Base-by-base conservation (phyloP, 2,113 vertebrate species). In the Sakesphorus luctuosus region DNA sequence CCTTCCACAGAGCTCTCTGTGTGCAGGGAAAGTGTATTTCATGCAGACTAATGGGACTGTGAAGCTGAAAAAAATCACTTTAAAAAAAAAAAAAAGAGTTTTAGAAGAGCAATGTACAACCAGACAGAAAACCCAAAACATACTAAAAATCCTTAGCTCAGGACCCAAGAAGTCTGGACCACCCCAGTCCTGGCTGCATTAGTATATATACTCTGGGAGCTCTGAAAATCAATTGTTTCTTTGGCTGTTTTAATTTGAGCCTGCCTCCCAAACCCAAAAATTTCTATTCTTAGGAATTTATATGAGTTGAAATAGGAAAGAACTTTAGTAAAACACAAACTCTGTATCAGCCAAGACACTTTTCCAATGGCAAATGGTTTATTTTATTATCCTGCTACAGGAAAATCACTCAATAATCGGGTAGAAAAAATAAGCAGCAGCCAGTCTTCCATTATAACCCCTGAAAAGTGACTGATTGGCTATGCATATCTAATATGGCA, bases 41-140 rank as follows among this genome's bases (percentile, higher is more conserved):
- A 23, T 0, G 2, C 23, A 59, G 16, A 11, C 18, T 18, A 62
- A 85, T n/a, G 53, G 36, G 19, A 29, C 66, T 53, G 26, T 9
- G n/a, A n/a, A 49, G 19, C 24, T 47, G 47, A 75, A 84, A 68
- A 80, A 82, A 65, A 15, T 35, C 33, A 38, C 0, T 0, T 0
- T 11, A 46, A 46, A 46, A 46, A 46, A 46, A 4, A 0, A 28
- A 53, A 53, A 18, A 58, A 5, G 0, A 18, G 6, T 11, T 82
- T 82, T 63, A 33, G 21, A 56, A 80, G 33, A 29, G 6, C 14
- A 28, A 3, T n/a, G 33, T 10, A 35, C 7, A 61, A 47, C 15
- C 0, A 44, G 24, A 36, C 11, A 80, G 31, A 59, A 79, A 79
- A 92, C 21, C n/a, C 52, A 24, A 40, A 73, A 36, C 11, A 38